Base-by-base conservation (phyloP, 2,888 invertebrate species). In the Corythucha ciliata region DNA sequence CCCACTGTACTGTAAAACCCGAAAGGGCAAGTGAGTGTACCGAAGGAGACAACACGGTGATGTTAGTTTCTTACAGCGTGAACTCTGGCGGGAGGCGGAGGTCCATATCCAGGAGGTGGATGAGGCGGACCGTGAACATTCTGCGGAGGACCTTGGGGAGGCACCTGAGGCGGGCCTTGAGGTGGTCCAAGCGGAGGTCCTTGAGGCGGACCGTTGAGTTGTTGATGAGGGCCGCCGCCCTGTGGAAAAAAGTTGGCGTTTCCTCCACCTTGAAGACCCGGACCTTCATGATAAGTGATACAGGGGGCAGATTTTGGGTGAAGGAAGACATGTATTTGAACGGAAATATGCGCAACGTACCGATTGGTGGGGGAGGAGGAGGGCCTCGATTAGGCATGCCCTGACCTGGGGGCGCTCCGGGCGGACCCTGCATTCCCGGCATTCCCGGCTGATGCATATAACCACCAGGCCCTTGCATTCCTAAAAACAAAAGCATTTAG, bases 191-290 rank as follows among this genome's bases (percentile, higher is more conserved):
- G 72, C n/a, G 73, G 73, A 24, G 72, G 69, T 25, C 72, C 74
- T 61, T 76, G 75, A 1, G 75, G 74, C 4, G 72, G 71, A 61
- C 76, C 83, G 67, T 72, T 83, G 78, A 74, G 73, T 2, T 81
- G 76, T 20, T 79, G 79, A 1, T 83, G 80, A 5, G 75, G 74
- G 0, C 74, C 75, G 55, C 76, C 78, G 18, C 69, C 71, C 70
- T 87, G 88, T 64, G 85, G 87, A 27, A 53, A 48, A 26, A 53
- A 48, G 20, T n/a, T 24, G 29, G 48, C 25, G 16, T 42, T 91
- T 5, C 88, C 88, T 34, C 79, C 79, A 2, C 78, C 79, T 7
- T 74, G 74, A 0, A 76, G 72, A 45, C 69, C 70, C 33, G 75
- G 76, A 47, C 69, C 69, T 49, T 69, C 70, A 54, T 72, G 69